Conservation (phyloP, 2,113 vertebrate genomes). For the Cairina moschata region DNA sequence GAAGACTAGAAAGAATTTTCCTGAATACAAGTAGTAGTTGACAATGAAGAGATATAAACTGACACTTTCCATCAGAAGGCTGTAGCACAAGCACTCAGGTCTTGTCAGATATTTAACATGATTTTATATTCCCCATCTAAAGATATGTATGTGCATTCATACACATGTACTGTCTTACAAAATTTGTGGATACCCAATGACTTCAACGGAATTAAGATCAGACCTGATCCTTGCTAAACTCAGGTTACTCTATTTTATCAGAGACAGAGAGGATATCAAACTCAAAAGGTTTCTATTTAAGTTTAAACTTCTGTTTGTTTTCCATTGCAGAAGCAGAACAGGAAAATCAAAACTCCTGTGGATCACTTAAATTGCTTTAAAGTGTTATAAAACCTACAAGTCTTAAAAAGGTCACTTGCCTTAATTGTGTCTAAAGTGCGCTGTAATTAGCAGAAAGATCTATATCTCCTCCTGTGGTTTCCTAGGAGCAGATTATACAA, state of each 20-base stretch:
- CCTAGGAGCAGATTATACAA: neutral
- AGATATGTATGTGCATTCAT: neutral
- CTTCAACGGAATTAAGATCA: neutral
- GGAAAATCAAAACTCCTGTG: neutral
- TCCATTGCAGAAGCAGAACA: neutral
- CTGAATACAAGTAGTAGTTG: neutral
- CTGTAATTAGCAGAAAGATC: constrained; percentile 31
- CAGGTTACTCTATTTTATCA: neutral
- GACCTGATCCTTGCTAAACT: neutral
- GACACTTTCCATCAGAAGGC: neutral
- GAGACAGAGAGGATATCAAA: neutral
- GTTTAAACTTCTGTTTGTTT: neutral
- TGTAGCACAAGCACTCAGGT: neutral
- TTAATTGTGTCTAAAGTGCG: neutral
- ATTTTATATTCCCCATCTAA: neutral
- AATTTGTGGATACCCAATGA: neutral
- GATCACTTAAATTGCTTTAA: neutral
- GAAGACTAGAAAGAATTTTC: neutral
- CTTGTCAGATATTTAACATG: neutral
- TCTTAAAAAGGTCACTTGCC: constrained; percentile 16
- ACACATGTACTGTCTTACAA: neutral
- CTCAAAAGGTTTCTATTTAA: neutral
- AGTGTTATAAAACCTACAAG: neutral
- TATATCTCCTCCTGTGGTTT: neutral
- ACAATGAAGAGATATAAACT: neutral